Conservation (phyloP, 2,888 invertebrate species). For the Metalampra italica region DNA sequence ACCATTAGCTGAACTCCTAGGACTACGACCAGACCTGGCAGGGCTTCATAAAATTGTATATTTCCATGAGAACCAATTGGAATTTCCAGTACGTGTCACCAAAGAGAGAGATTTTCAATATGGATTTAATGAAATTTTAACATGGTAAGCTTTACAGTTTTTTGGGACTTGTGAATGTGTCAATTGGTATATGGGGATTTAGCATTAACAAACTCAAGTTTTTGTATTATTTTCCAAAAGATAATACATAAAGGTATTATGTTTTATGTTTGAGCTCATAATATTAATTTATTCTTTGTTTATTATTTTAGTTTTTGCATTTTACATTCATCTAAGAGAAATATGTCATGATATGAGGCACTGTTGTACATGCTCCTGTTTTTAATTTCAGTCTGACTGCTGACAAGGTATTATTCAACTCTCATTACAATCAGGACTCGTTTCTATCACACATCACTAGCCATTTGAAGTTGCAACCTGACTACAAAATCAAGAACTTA, state of each 20-base stretch:
- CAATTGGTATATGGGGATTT: too few species aligned
- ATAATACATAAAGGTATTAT: too few species aligned
- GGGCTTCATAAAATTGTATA: conserved; percentile 82
- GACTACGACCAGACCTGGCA: conserved; percentile 81
- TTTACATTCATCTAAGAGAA: too few species aligned
- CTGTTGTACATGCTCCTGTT: too few species aligned
- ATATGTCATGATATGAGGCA: too few species aligned
- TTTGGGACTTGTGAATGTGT: too few species aligned
- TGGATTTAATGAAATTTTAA: conserved; percentile 81
- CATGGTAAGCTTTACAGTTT: conserved; percentile 8
- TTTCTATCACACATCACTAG: conserved; percentile 4
- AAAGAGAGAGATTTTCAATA: conserved; percentile 86
- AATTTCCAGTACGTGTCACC: conserved; percentile 82
- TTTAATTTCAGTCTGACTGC: conserved; percentile 78
- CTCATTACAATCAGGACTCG: conserved; percentile 57
- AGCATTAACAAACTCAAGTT: too few species aligned
- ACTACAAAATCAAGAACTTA: conserved; percentile 1
- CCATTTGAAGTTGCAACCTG: conserved; percentile 6
- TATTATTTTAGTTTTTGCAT: too few species aligned
- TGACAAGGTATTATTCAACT: conserved; percentile 84
- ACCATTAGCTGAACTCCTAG: conserved; percentile 83
- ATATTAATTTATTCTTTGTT: too few species aligned
- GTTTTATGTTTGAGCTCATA: too few species aligned
- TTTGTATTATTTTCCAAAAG: too few species aligned
- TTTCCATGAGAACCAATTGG: conserved; percentile 88